Percentiles rank a stretch among this genome's conserved stretches.
Conservation (phyloP, 2,888 invertebrate genomes). For the Ametastegia equiseti region DNA sequence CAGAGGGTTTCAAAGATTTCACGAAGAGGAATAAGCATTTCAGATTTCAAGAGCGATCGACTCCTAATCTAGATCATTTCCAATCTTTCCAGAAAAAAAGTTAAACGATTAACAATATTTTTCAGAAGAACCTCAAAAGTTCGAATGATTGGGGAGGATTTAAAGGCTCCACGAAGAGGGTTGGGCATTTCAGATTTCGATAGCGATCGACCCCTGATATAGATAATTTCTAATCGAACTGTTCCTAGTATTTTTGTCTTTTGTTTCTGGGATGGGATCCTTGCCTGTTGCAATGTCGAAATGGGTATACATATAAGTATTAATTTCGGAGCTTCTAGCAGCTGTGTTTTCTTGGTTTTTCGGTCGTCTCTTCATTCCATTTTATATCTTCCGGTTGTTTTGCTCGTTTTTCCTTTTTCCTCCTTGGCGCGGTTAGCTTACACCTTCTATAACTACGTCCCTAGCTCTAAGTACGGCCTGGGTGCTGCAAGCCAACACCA, state of each 20-base stretch:
- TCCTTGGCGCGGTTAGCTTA: conserved; percentile 1
- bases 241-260: no score
- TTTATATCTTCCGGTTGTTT: background rate
- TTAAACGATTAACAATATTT: no score
- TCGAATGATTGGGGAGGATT: no score
- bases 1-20: background rate
- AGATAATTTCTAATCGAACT: no score
- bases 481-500: conserved; percentile 43
- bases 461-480: conserved; percentile 26
- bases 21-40: background rate
- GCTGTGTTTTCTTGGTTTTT: background rate
- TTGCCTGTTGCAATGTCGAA: background rate
- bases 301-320: background rate
- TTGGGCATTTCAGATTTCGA: no score
- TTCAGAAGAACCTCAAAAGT: no score
- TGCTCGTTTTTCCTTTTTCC: background rate
- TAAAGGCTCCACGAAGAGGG: no score
- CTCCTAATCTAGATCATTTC: background rate
- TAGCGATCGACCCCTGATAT: no score
- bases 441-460: conserved; percentile 38
- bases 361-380: background rate
- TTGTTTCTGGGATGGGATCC: no score
- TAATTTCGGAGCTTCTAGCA: background rate
- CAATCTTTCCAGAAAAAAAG: no score
- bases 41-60: background rate